Evolutionary conservation across 35 echinoderm and acorn worm species (phyloP), one percentile per base, ranked within the genome.

Genomic region (Heliocidaris tuberculata): DNA sequence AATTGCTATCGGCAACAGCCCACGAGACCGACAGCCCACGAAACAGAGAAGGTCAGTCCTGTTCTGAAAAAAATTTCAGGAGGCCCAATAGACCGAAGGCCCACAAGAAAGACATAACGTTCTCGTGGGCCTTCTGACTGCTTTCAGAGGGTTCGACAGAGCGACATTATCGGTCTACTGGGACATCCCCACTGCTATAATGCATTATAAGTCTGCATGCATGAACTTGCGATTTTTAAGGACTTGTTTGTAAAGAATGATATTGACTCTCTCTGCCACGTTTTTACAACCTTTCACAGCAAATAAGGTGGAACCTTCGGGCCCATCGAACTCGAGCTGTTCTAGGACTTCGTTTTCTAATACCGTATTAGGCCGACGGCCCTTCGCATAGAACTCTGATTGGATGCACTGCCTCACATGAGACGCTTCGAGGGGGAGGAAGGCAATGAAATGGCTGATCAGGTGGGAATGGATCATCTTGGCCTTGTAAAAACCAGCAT

Each of bases 221-320:
- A 42, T 42, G 35, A 42, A 42, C 35, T 42, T 0, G 35, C 35
- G 70, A 85, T 85, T 85, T 29, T 29, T 85, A 29, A 19, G 15
- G 70, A 4, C 2, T 90, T 19, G 32, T 24, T 54, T 4, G 9
- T 93, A 93, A 13, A 93, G 9, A 21, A 21, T 21, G 49, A 93
- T 17, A 59, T 93, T 93, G 21, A 93, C 47, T 31, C 9, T 93
- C 48, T 93, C 92, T 3, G 15, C 30, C 16, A 93, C 92, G 9
- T 93, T 93, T 59, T 93, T 93, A 54, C 92, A 93, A 21, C 92
- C 92, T 93, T 93, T 93, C 32, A 93, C 32, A 49, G 92, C 32
- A 54, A 93, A 93, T 32, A 16, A 1, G 13, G 15, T 30, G 0
- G 4, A 50, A 31, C 9, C 92, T 48, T 50, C 0, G 21, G 92